Evolutionary conservation across 35 echinoderm and acorn worm species (phyloP), one percentile per base, ranked within the genome.

Genomic region (Heliocidaris erythrogramma): DNA sequence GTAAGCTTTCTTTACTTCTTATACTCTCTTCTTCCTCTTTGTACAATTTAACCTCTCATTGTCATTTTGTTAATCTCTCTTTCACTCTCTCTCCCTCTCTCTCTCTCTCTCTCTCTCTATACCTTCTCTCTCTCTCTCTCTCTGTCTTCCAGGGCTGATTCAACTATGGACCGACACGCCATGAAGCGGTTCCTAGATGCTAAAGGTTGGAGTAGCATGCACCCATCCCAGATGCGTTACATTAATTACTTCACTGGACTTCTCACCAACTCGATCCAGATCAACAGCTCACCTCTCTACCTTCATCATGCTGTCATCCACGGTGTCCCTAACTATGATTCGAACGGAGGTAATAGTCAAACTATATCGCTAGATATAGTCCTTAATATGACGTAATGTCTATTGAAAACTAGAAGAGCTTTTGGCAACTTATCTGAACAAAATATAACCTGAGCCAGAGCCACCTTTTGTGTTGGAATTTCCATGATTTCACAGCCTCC

Each of bases 281-380:
- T 99, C 42, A 99, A 99, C 94, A 99, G 97, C 88, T 93, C 97
- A 5, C 98, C 98, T 1, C 94, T 99, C 21, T 97, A 94, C 59
- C 95, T 99, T 31, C 98, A 99, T 86, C 96, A 97, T 59, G 59
- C 96, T 16, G 56, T 97, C 16, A 97, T 99, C 27, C 98, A 99
- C 91, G 98, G 98, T 10, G 97, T 99, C 47, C 98, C 98, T 48
- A 99, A 99, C 86, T 99, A 96, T 94, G 98, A 99, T 94, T 87
- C 95, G 5, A 96, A 94, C 49, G 98, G 98, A 96, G 98, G 98
- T 99, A 96, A 88, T 90, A n/a, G 13, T 89, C 86, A 89, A 2
- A 7, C 59, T 60, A 60, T 60, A 18, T 5, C 18, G 13, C 18
- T 60, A 60, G 12, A 14, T 60, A 2, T 60, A 14, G 59, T 60